Evolutionary conservation across 2,888 invertebrate genomes (phyloP).

Genomic region (Drosophila ezoana): DNA sequence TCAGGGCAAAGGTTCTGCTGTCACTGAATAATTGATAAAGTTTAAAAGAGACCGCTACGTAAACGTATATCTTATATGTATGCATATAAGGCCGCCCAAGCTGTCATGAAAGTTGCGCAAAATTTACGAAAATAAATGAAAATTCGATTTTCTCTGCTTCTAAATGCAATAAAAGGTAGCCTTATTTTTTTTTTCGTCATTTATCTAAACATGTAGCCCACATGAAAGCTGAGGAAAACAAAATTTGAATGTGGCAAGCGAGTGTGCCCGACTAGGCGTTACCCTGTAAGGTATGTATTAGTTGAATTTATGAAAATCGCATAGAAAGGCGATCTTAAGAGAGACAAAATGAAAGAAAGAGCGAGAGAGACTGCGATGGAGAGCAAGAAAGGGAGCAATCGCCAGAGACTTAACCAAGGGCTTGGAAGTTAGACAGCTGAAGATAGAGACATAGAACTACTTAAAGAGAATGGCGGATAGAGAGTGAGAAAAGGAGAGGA

Average conservation of each 20-base stretch:
- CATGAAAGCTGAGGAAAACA: constrained; percentile 15
- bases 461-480: too few relatives aligned
- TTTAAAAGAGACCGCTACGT: constrained; percentile 47
- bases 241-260: neutral
- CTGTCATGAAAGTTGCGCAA: constrained; percentile 44
- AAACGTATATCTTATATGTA: neutral
- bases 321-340: neutral
- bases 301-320: neutral
- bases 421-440: too few relatives aligned
- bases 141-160: constrained; percentile 36
- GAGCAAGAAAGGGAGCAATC: too few relatives aligned
- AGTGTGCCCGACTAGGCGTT: neutral
- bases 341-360: neutral
- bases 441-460: too few relatives aligned
- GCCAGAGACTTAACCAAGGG: too few relatives aligned
- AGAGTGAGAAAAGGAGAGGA: too few relatives aligned
- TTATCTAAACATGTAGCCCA: constrained; percentile 59
- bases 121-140: constrained; percentile 30
- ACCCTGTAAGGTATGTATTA: neutral
- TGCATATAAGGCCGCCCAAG: constrained; percentile 7
- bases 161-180: constrained; percentile 54
- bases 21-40: constrained; percentile 70
- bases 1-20: constrained; percentile 66
- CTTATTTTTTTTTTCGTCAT: constrained; percentile 38
- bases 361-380: neutral